Evolutionary conservation across 1,140 invertebrate genomes (phyloP), one percentile per base, ranked within the genome.

Genomic region (Drosophila sechellia): DNA sequence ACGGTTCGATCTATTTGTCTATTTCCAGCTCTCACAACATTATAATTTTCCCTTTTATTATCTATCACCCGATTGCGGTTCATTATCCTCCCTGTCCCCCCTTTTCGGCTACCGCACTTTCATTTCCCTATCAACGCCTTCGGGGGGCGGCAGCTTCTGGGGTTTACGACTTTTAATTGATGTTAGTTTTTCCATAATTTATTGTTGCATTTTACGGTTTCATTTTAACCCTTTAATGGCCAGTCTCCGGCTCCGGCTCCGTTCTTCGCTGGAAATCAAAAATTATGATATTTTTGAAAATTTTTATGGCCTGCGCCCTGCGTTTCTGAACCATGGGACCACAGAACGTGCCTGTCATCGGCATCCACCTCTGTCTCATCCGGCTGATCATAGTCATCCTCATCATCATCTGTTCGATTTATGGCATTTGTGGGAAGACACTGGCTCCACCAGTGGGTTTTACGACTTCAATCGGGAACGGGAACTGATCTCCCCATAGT

Each of bases 261-360:
- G 34, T 50, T 63, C 71, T 89, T 89, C 79, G 43, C 35, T 61
- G 69, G 65, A 89, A 85, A 72, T 77, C 61, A 77, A 89, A 89
- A 89, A 89, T 89, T 89, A 89, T 89, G 84, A 89, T 89, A 89
- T 87, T 87, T 87, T 87, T 89, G 60, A 89, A 89, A 79, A 89
- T 80, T 89, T 89, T 89, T 89, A 89, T 84, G 42, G 34, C 59
- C 52, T 43, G 12, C 45, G n/a, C 57, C 42, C 6, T 6, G 58
- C 27, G 46, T 5, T 65, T 31, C 31, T 22, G 40, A 46, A 35
- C 54, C 17, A 58, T 31, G 71, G 63, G 50, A 70, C 81, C 78
- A 56, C 74, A 81, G 53, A 87, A 86, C 79, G 78, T 81, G 48
- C 61, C 48, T 50, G 57, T 73, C 71, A 74, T 63, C 71, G 34